phyloP scores from a whole-genome alignment of 2,888 invertebrate genomes.

The Prosopocoilus inquinatus region DNA sequence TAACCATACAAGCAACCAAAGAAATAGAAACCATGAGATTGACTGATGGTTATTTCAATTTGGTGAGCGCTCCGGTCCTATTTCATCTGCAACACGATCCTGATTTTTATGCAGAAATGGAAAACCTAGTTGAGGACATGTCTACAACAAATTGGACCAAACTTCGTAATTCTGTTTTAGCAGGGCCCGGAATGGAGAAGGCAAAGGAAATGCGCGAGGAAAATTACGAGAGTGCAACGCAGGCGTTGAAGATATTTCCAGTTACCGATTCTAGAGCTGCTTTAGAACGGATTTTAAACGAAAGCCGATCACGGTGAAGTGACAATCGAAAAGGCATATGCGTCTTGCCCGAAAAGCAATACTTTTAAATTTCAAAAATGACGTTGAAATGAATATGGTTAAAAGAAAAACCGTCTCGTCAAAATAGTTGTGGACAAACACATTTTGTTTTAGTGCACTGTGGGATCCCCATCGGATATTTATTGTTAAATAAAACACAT shows the following conservation, averaged over 20 bases:
- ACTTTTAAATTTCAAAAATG: too few relatives aligned
- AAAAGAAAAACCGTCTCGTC: too few relatives aligned
- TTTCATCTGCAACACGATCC: conserved; percentile 75
- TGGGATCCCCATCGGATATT: too few relatives aligned
- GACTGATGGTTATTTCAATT: conserved; percentile 60
- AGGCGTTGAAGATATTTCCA: conserved; percentile 70
- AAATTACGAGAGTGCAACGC: conserved; percentile 70
- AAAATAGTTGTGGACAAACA: too few relatives aligned
- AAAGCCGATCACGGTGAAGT: too few relatives aligned
- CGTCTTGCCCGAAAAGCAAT: too few relatives aligned
- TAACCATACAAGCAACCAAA: conserved; percentile 72
- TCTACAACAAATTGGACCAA: conserved; percentile 36
- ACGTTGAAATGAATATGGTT: too few relatives aligned
- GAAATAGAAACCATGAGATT: conserved; percentile 28
- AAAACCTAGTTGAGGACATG: conserved; percentile 60
- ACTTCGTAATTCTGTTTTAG: conserved; percentile 32
- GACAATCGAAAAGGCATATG: too few relatives aligned
- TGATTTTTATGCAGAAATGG: conserved; percentile 63
- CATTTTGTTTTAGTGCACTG: too few relatives aligned
- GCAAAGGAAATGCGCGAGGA: conserved; percentile 70
- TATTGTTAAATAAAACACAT: too few relatives aligned
- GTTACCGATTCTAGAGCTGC: conserved; percentile 78
- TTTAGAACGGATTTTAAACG: conserved; percentile 76
- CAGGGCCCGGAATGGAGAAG: conserved; percentile 68
- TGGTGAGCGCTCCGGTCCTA: conserved; percentile 79